phyloP scores from a whole-genome alignment of 2,113 vertebrate species.

The Stigmatopora nigra region DNA sequence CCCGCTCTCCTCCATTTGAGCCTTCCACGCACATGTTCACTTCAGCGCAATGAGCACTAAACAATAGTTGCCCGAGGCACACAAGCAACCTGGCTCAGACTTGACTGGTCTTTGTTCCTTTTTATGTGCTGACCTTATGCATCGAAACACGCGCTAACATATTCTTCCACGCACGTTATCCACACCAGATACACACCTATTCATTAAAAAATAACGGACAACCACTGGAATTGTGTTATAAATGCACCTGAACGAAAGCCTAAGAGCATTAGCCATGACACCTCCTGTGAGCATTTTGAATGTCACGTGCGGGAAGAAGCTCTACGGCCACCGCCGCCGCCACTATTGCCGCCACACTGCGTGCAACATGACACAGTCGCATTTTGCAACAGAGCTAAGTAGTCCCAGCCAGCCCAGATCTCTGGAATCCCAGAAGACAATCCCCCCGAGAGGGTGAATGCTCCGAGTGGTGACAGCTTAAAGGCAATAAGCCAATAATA shows the following conservation, averaged over 20 bases:
- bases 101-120: slow-evolving; percentile 46
- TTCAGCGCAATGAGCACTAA: slow-evolving; percentile 51
- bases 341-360: slow-evolving; percentile 1
- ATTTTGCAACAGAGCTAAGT: slow-evolving; percentile 46
- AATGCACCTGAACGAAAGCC: slow-evolving; percentile 17
- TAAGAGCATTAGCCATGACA: not conserved
- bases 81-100: slow-evolving; percentile 50
- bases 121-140: slow-evolving; percentile 55
- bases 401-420: slow-evolving; percentile 42
- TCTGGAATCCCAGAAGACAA: slow-evolving; percentile 52
- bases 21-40: slow-evolving; percentile 22
- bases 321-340: slow-evolving; percentile 2
- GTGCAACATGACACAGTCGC: slow-evolving; percentile 46
- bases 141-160: slow-evolving; percentile 44
- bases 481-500: slow-evolving; percentile 69
- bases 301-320: slow-evolving; percentile 23
- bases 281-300: slow-evolving; percentile 8
- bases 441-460: slow-evolving; percentile 58
- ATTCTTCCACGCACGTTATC: slow-evolving; percentile 36
- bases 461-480: slow-evolving; percentile 67
- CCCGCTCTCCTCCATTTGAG: slow-evolving; percentile 37
- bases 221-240: not conserved
- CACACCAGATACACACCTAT: slow-evolving; percentile 17
- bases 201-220: slow-evolving; percentile 5
- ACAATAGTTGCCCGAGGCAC: slow-evolving; percentile 51